These are phyloP conservation scores for Pogoniulus pusillus DNA, from an alignment of 2,797 vertebrate genomes.

Conservation along the genomic window DNA sequence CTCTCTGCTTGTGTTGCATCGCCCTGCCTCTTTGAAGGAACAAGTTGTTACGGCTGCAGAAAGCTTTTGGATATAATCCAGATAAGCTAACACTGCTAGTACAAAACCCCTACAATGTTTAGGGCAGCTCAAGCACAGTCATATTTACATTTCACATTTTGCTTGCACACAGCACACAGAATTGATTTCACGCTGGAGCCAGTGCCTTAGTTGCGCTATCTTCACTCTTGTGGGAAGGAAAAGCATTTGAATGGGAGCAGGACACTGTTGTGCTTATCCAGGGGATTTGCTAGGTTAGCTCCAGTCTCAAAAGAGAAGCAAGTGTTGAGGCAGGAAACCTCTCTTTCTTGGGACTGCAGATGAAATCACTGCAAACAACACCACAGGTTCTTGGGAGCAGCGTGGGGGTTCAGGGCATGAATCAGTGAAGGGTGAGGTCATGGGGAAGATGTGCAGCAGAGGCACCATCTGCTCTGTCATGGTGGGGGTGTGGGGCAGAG, in stretches of 20 bases:
- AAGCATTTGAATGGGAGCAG: background rate
- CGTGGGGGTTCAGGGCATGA: accelerated
- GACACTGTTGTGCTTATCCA: background rate
- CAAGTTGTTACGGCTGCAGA: background rate
- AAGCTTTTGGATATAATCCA: background rate
- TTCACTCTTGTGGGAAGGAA: background rate
- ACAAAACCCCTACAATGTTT: background rate
- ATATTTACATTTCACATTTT: constrained; percentile 37
- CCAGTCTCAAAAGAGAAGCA: background rate
- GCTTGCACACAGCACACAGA: background rate
- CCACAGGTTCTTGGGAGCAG: accelerated
- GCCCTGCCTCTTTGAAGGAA: background rate
- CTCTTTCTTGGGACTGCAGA: background rate
- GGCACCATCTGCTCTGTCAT: no score
- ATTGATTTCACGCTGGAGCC: background rate
- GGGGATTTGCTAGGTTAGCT: background rate
- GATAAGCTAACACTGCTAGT: background rate
- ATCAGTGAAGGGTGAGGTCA: accelerated
- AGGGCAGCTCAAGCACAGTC: background rate
- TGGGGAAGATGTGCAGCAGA: no score
- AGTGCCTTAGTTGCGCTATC: background rate
- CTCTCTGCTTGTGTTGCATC: background rate
- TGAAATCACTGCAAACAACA: accelerated
- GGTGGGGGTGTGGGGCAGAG: no score
- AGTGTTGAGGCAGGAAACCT: background rate